phyloP scores from a whole-genome alignment of 2,113 vertebrate genomes.

The Bombycilla garrulus region DNA sequence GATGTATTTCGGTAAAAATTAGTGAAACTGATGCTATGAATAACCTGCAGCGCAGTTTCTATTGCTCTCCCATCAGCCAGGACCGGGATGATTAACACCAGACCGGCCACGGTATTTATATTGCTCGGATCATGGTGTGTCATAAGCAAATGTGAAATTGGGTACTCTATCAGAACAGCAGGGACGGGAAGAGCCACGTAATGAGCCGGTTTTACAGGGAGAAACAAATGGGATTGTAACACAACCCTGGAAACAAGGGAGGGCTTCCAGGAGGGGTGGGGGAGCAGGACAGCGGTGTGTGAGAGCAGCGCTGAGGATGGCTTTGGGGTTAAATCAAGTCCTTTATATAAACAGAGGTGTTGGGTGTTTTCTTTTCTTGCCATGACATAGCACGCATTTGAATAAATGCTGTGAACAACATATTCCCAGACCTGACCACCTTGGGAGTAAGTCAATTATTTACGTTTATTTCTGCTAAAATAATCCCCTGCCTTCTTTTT shows the following conservation, averaged over 20 bases:
- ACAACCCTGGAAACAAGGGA: slow-evolving; percentile 25
- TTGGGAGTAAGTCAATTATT: background rate
- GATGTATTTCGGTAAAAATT: slow-evolving; percentile 32
- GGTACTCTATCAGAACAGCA: slow-evolving; percentile 23
- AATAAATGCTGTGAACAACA: background rate
- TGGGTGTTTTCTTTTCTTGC: background rate
- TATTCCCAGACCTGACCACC: background rate
- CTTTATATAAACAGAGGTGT: background rate
- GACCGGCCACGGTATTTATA: slow-evolving; percentile 3
- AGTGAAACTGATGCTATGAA: slow-evolving; percentile 47
- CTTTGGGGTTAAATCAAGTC: background rate
- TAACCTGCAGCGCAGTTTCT: slow-evolving; percentile 45
- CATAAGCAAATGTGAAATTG: slow-evolving; percentile 37
- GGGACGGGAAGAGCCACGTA: slow-evolving; percentile 33
- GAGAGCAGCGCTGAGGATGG: background rate
- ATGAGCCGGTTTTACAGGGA: slow-evolving; percentile 13
- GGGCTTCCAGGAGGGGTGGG: background rate
- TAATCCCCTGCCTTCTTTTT: background rate
- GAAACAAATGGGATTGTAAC: slow-evolving; percentile 47
- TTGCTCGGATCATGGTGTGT: background rate
- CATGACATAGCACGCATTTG: background rate
- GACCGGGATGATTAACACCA: slow-evolving; percentile 1
- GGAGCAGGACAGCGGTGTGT: background rate
- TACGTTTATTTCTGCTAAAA: background rate
- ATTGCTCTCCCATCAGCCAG: background rate